Evolutionary conservation across 2,113 vertebrate genomes (phyloP).

Genomic region (Andinoacara biseriatus): DNA sequence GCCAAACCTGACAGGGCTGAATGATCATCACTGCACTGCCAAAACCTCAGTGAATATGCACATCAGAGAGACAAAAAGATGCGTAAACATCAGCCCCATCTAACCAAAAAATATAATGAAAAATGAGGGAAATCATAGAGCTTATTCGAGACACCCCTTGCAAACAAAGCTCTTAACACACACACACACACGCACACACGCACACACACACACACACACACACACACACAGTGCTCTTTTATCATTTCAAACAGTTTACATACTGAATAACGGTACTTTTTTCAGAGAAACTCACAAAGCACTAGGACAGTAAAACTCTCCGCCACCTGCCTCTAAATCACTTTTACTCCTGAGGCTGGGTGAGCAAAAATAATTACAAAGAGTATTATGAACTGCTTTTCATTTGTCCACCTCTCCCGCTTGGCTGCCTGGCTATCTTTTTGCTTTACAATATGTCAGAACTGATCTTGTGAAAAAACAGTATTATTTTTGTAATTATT

Average conservation of each 20-base stretch:
- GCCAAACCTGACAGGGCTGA: constrained; percentile 48
- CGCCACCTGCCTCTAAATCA: constrained; percentile 47
- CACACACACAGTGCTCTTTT: constrained; percentile 17
- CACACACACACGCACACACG: no score
- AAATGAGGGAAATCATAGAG: constrained; percentile 6
- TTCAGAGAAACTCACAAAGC: constrained; percentile 26
- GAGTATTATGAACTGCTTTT: constrained; percentile 47
- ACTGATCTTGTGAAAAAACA: constrained; percentile 42
- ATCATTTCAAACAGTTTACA: constrained; percentile 32
- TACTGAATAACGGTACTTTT: neutral
- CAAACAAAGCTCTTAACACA: neutral
- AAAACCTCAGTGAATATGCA: constrained; percentile 10
- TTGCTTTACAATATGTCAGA: constrained; percentile 37
- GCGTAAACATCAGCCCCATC: neutral
- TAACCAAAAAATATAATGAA: neutral
- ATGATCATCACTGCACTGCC: constrained; percentile 24
- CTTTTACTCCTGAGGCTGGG: constrained; percentile 34
- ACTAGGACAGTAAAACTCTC: constrained; percentile 19
- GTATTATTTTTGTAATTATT: constrained; percentile 28
- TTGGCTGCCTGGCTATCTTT: constrained; percentile 33
- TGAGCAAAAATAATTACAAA: constrained; percentile 59
- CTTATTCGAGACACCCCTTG: constrained; percentile 8
- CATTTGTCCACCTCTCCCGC: constrained; percentile 40
- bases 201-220: no score
- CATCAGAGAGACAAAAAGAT: neutral